Evolutionary conservation across 2,113 vertebrate genomes (phyloP), one percentile per base, ranked within the genome.

Genomic region (Macquaria australasica): DNA sequence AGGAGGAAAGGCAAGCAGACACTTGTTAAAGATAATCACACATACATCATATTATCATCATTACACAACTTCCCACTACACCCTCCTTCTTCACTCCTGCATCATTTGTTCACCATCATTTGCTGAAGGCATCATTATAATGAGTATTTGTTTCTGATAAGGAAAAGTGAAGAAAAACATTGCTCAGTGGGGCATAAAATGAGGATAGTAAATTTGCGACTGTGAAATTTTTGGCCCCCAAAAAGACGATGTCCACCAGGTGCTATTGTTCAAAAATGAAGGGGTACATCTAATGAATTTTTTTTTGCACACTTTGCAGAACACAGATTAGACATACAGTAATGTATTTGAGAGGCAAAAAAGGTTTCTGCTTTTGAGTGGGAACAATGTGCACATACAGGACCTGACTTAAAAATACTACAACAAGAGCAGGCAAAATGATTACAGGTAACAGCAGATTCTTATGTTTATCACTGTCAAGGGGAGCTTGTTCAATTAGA

Each of bases 81-180:
- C 41, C 56, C 14, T 69, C 45, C 67, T 77, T 83, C 72, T 88
- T 91, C 89, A 89, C 55, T 39, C 37, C 23, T 83, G 58, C 58
- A 62, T 63, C 55, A 82, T 51, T 69, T 71, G 41, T 70, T 69
- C 63, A 43, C 31, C 12, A 31, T 73, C 20, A 64, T 45, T 69
- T 81, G 39, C 43, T 75, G 16, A n/a, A 51, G 77, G 78, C 77
- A 43, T 86, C 78, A 71, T 77, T 77, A 73, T 53, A 83, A 83
- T 75, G 76, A 86, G 86, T 69, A 91, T 90, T 79, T 72, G 48
- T 39, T 79, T 73, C 75, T 87, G 70, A 84, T 85, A 55, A 85
- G 41, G 50, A 82, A 89, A 82, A 51, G 69, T 51, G 25, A 43
- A 16, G 28, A 43, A 21, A 67, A 10, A 43, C 59, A 59, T 43